phyloP scores from a whole-genome alignment of 2,797 vertebrate genomes.

The Thunnus albacares region DNA sequence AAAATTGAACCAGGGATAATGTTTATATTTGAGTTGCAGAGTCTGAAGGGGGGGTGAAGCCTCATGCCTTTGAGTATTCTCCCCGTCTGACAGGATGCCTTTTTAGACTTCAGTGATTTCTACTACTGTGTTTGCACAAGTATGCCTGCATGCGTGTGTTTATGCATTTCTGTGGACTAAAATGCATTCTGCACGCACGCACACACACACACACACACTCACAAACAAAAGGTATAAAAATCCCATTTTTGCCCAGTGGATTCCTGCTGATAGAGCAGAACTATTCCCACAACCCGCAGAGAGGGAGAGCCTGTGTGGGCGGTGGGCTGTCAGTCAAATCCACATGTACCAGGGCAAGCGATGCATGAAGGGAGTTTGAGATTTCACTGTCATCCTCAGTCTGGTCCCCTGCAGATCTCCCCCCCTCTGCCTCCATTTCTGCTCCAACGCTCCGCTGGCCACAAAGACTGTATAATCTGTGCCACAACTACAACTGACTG shows the following conservation, averaged over 20 bases:
- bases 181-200: background rate
- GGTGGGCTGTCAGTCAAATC: constrained; percentile 72
- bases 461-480: constrained; percentile 58
- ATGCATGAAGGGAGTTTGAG: constrained; percentile 76
- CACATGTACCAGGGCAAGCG: constrained; percentile 62
- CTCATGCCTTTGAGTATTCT: constrained; percentile 24
- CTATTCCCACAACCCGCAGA: constrained; percentile 62
- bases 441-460: constrained; percentile 59
- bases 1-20: constrained; percentile 10
- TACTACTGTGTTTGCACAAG: constrained; percentile 14
- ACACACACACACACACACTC: constrained; percentile 14
- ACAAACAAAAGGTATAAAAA: constrained; percentile 54
- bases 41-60: constrained; percentile 22
- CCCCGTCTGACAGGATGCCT: constrained; percentile 21
- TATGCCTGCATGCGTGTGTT: background rate
- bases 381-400: constrained; percentile 75
- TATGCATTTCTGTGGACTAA: background rate
- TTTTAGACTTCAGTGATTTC: constrained; percentile 39
- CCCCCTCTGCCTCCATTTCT: constrained; percentile 54
- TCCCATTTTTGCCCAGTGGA: constrained; percentile 46
- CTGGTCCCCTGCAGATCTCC: constrained; percentile 56
- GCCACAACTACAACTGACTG: constrained; percentile 47
- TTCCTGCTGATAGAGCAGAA: constrained; percentile 61
- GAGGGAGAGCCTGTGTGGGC: constrained; percentile 55
- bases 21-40: constrained; percentile 35